Evolutionary conservation across 2,888 invertebrate species (phyloP), one percentile per base, ranked within the genome.

Genomic region (Papilio gigon): DNA sequence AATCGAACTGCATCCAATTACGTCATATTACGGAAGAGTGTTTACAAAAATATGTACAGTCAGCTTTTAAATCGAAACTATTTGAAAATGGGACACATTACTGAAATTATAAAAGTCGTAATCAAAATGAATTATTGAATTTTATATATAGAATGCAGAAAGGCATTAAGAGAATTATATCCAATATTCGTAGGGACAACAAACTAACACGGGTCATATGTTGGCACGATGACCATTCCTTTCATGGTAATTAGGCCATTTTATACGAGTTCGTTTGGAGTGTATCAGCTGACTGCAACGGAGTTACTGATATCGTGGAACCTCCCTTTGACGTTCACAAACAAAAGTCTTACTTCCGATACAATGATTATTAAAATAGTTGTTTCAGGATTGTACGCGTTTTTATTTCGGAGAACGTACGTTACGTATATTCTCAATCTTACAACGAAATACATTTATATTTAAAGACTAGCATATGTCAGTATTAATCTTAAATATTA

Each of bases 381-480:
- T n/a, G n/a, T 76, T 70, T 75, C 77, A 79, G 77, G 75, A 78
- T 80, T 77, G 77, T 79, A 83, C 80, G 82, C 80, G 78, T 78
- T 78, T 77, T 77, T 84, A 84, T 78, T 76, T 75, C 76, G 82
- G 75, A 82, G 79, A 83, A 82, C 85, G 85, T 87, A 87, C 85
- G 82, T 85, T 87, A 87, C 85, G 82, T 85, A 85, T 84, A 79
- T 83, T 82, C 79, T 80, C 77, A 82, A 71, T 75, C 80, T 82
- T 84, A 85, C 72, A 78, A 79, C 76, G 77, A 78, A 80, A 83
- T 84, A 83, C 82, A 83, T 80, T 82, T 82, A 86, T 81, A 77
- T 83, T 84, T 80, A 88, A 86, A 91, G 92, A 92, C 92, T 92
- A 92, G 92, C 90, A 92, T 90, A 91, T 83, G 82, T 89, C 87